These are phyloP conservation scores for Corythaixoides concolor DNA, from an alignment of 2,113 vertebrate genomes.

Conservation along the genomic window DNA sequence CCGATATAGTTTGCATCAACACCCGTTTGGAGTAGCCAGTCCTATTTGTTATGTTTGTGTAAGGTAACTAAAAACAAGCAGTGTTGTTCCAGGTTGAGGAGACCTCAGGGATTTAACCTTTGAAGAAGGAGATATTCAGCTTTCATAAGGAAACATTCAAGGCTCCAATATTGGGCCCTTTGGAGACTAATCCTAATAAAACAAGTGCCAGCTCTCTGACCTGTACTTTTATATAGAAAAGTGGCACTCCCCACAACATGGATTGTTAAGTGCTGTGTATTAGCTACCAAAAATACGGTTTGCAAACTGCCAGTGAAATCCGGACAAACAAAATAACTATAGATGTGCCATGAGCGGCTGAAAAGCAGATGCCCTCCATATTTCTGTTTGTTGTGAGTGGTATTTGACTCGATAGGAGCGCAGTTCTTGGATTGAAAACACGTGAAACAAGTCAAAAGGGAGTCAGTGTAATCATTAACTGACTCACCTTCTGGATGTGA, in stretches of 20 bases:
- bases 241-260: neutral
- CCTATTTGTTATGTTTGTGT: neutral
- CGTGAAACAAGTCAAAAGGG: conserved; percentile 45
- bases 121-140: neutral
- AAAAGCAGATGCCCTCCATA: neutral
- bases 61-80: neutral
- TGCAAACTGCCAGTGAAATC: neutral
- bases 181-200: neutral
- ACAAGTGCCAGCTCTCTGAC: neutral
- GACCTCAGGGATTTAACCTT: neutral
- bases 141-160: neutral
- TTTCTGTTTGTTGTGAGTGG: neutral
- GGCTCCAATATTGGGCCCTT: neutral
- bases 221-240: neutral
- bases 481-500: conserved; percentile 75
- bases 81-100: neutral
- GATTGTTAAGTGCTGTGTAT: neutral
- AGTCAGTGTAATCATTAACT: conserved; percentile 65
- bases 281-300: neutral
- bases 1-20: neutral
- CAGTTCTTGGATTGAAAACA: neutral
- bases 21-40: neutral
- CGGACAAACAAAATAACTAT: neutral
- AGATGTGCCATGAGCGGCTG: neutral
- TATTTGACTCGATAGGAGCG: neutral